Evolutionary conservation across 2,797 vertebrate genomes (phyloP).

Genomic region (Enteromius paludinosus): DNA sequence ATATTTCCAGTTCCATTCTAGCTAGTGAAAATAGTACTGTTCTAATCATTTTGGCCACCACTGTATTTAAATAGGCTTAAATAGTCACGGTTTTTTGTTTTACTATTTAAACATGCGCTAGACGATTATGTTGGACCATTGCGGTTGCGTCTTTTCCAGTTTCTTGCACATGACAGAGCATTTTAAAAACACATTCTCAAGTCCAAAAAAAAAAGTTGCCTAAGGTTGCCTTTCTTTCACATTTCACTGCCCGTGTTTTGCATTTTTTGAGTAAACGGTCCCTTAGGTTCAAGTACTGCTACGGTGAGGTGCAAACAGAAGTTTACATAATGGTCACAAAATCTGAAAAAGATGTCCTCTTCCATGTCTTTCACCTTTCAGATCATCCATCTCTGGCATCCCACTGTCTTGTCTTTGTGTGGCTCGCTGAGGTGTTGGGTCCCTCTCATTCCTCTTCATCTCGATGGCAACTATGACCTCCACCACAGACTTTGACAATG

Average conservation of each 20-base stretch:
- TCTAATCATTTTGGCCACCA: not conserved
- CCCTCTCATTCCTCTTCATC: slow-evolving; percentile 52
- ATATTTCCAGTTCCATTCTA: not conserved
- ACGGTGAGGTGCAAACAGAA: not conserved
- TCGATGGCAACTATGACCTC: slow-evolving; percentile 73
- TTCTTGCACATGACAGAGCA: not conserved
- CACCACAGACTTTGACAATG: slow-evolving; percentile 93
- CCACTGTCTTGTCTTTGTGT: not conserved
- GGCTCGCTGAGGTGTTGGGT: slow-evolving; percentile 35
- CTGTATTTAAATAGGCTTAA: not conserved
- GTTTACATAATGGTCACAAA: not conserved
- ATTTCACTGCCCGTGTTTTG: not conserved
- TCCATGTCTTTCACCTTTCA: slow-evolving; percentile 19
- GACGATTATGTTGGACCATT: not conserved
- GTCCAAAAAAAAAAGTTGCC: not conserved
- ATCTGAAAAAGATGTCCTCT: slow-evolving; percentile 10
- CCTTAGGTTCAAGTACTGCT: not conserved
- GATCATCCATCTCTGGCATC: slow-evolving; percentile 37
- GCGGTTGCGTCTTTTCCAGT: not conserved
- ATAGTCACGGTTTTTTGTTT: not conserved
- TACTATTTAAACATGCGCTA: not conserved
- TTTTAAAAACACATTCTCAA: not conserved
- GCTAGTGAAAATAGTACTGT: not conserved
- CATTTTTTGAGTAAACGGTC: not conserved
- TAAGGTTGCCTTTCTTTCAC: not conserved